phyloP scores from a whole-genome alignment of 1,140 invertebrate species.

The Macrobrachium rosenbergii region DNA sequence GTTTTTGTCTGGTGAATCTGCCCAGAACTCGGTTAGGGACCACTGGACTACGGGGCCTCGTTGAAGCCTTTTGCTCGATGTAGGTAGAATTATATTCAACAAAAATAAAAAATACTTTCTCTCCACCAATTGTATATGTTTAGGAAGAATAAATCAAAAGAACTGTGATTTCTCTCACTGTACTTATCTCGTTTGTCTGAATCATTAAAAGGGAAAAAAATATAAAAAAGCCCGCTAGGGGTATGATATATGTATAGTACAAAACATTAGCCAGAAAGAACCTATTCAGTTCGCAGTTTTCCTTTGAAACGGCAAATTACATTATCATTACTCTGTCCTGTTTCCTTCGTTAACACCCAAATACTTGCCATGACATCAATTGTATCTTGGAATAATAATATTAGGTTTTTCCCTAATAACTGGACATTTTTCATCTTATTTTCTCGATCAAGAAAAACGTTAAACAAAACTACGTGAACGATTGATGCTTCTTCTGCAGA shows the following conservation, averaged over 20 bases:
- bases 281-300: too few relatives aligned
- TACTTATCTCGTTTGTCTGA: conserved; percentile 43
- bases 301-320: too few relatives aligned
- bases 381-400: too few relatives aligned
- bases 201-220: conserved; percentile 29
- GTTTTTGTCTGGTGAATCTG: conserved; percentile 7
- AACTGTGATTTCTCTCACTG: conserved; percentile 63
- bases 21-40: conserved; percentile 49
- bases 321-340: too few relatives aligned
- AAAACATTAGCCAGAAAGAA: conserved; percentile 46
- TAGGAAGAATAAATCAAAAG: conserved; percentile 46
- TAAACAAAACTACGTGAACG: too few relatives aligned
- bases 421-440: too few relatives aligned
- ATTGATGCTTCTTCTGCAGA: too few relatives aligned
- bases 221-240: conserved; percentile 28
- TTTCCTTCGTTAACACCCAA: too few relatives aligned
- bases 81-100: conserved; percentile 43
- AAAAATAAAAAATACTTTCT: conserved; percentile 2
- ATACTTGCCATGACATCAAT: too few relatives aligned
- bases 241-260: conserved; percentile 55
- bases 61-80: conserved; percentile 55
- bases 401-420: too few relatives aligned
- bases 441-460: too few relatives aligned
- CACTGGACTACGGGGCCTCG: conserved; percentile 57
- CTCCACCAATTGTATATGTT: background rate